Base-by-base conservation (phyloP, 1,140 invertebrate species). In the Schlechtendalia chinensis region DNA sequence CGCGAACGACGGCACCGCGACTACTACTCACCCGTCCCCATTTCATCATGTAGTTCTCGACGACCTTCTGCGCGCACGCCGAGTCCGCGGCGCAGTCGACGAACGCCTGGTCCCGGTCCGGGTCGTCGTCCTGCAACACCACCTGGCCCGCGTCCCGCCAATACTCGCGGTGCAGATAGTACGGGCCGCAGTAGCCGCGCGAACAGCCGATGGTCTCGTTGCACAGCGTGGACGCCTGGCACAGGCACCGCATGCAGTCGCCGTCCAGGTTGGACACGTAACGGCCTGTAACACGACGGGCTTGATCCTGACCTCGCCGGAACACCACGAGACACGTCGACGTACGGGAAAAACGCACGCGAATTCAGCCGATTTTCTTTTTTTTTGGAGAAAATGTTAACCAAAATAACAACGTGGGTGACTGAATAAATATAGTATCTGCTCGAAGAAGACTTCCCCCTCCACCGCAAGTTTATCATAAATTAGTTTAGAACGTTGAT, bases 121-220 rank as follows among this genome's bases (percentile, higher is more conserved):
- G 85, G 82, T 86, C 83, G 83, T 90, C 89, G 24, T 87, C 86
- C 1, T 85, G 85, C 53, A 89, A 82, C 16, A 87, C 87, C 14
- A 87, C 85, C 81, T 86, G 87, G 1, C 89, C 90, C 24, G 88
- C 88, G 82, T 91, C 90, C 0, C 87, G 85, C 89, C 90, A 91
- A 83, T 91, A 91, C 1, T 88, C 86, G 82, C 87, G 86, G 1
- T 89, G 89, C 59, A 91, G 89, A 83, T 89, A 89, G 84, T 89
- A 91, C 0, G 89, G 89, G 1, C 90, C 90, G 83, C 90, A 91
- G 84, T 88, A 89, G 0, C 87, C 88, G 16, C 83, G 79, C 0
- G 84, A 86, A 83, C 89, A 90, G 6, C 85, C 86, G n/a, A 84
- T 74, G 0, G 86, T 84, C 72, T 83, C 83, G 82, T 90, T 88